phyloP scores from a whole-genome alignment of 2,113 vertebrate species.

The Vicugna pacos region DNA sequence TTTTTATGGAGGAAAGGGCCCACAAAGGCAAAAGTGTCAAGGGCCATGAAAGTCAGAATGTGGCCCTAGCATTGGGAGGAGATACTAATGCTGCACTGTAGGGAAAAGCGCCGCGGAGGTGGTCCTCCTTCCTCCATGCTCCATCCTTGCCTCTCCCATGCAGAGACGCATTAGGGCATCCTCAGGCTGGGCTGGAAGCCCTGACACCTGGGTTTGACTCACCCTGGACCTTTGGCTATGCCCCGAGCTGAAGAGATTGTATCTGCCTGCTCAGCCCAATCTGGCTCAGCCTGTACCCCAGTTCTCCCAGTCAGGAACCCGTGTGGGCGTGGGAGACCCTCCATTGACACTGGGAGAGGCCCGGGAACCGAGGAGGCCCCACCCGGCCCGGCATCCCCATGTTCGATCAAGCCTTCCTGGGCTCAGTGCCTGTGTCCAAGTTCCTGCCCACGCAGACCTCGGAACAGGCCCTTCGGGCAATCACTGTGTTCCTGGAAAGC shows the following conservation, averaged over 20 bases:
- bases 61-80: neutral
- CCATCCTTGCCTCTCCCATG: neutral
- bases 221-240: neutral
- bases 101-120: neutral
- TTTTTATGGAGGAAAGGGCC: neutral
- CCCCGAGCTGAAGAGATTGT: constrained; percentile 21
- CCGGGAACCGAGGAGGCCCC: neutral
- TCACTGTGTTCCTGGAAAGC: neutral
- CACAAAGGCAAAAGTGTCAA: neutral
- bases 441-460: neutral
- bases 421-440: neutral
- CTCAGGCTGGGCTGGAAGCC: constrained; percentile 22
- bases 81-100: fast-evolving
- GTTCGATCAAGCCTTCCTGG: neutral
- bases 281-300: neutral
- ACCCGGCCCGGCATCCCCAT: neutral
- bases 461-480: neutral
- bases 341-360: neutral
- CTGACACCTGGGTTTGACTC: constrained; percentile 67
- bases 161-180: neutral
- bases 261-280: neutral
- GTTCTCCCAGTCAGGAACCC: neutral
- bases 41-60: neutral
- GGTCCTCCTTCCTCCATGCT: fast-evolving
- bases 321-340: neutral